Percentiles rank a stretch among this genome's conserved stretches.
Evolutionary conservation across 1,140 invertebrate species (phyloP).

Genomic region (Zaprionus davidi): DNA sequence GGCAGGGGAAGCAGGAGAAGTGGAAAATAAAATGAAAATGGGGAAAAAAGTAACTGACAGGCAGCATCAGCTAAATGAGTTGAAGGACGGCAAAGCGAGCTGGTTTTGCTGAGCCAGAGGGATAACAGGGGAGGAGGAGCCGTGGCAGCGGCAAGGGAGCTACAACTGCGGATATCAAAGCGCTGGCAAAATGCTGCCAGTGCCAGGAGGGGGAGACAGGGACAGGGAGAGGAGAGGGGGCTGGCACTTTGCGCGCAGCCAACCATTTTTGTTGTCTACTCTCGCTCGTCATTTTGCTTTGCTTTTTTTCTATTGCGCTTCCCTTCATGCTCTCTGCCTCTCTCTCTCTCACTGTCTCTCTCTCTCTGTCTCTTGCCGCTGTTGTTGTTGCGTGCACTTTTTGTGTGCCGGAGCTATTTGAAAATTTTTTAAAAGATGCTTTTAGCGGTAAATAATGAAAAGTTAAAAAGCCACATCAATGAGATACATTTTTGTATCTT

Average conservation of each 20-base stretch:
- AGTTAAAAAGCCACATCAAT: slow-evolving; percentile 84
- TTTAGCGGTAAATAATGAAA: slow-evolving; percentile 85
- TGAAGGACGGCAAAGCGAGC: slow-evolving; percentile 64
- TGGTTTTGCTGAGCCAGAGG: not conserved
- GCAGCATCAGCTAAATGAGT: slow-evolving; percentile 78
- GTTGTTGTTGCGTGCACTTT: slow-evolving; percentile 52
- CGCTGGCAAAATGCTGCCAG: slow-evolving; percentile 72
- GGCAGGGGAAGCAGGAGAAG: not conserved
- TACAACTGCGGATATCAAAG: slow-evolving; percentile 66
- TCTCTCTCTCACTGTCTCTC: slow-evolving; percentile 36
- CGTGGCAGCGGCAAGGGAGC: not conserved
- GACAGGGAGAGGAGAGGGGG: not conserved
- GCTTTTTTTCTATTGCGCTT: slow-evolving; percentile 23
- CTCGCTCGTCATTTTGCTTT: slow-evolving; percentile 22
- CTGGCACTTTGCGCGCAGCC: slow-evolving; percentile 57
- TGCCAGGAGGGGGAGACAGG: not conserved
- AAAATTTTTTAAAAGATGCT: slow-evolving; percentile 84
- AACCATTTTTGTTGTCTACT: slow-evolving; percentile 63
- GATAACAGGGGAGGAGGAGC: too few relatives aligned
- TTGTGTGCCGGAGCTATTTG: slow-evolving; percentile 61
- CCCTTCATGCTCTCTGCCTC: slow-evolving; percentile 19
- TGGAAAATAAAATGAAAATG: slow-evolving; percentile 27
- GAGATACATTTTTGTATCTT: slow-evolving; percentile 72
- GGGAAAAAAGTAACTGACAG: slow-evolving; percentile 52
- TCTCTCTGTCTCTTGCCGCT: slow-evolving; percentile 28